These are phyloP conservation scores for Iphiclides podalirius DNA, from an alignment of 2,888 invertebrate species.

Conservation along the genomic window DNA sequence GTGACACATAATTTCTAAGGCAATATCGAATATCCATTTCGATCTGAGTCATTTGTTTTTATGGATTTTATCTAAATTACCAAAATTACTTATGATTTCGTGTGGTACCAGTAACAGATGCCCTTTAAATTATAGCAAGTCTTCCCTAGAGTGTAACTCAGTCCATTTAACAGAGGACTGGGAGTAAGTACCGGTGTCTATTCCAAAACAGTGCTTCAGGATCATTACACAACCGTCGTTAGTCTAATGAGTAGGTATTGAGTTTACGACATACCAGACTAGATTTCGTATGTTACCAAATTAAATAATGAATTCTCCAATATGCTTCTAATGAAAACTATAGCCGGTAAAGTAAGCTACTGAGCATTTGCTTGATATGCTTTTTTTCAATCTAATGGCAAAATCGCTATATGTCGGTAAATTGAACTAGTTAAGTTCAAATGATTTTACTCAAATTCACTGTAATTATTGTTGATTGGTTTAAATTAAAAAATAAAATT, in stretches of 20 bases:
- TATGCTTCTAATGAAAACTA: too few relatives aligned
- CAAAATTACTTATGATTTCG: slow-evolving; percentile 27
- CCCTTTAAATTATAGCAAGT: slow-evolving; percentile 47
- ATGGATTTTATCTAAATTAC: slow-evolving; percentile 26
- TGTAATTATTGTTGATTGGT: too few relatives aligned
- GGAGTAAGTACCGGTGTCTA: slow-evolving; percentile 54
- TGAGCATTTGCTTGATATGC: too few relatives aligned
- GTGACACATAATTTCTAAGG: too few relatives aligned
- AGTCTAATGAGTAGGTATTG: slow-evolving; percentile 55
- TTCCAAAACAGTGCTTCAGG: slow-evolving; percentile 45
- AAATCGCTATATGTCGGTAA: too few relatives aligned
- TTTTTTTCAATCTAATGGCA: too few relatives aligned
- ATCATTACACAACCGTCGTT: slow-evolving; percentile 51
- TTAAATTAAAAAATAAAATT: too few relatives aligned
- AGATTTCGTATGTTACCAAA: slow-evolving; percentile 11
- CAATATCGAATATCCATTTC: slow-evolving; percentile 17
- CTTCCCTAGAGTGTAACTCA: slow-evolving; percentile 43
- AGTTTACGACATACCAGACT: slow-evolving; percentile 11
- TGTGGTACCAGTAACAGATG: slow-evolving; percentile 41
- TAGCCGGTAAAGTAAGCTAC: too few relatives aligned
- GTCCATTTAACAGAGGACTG: slow-evolving; percentile 61
- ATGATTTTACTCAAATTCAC: too few relatives aligned
- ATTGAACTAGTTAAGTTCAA: too few relatives aligned
- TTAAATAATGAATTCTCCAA: slow-evolving; percentile 2
- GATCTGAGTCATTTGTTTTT: slow-evolving; percentile 15